These are phyloP conservation scores for Tetragonisca angustula DNA, from an alignment of 2,888 invertebrate genomes.

Conservation along the genomic window DNA sequence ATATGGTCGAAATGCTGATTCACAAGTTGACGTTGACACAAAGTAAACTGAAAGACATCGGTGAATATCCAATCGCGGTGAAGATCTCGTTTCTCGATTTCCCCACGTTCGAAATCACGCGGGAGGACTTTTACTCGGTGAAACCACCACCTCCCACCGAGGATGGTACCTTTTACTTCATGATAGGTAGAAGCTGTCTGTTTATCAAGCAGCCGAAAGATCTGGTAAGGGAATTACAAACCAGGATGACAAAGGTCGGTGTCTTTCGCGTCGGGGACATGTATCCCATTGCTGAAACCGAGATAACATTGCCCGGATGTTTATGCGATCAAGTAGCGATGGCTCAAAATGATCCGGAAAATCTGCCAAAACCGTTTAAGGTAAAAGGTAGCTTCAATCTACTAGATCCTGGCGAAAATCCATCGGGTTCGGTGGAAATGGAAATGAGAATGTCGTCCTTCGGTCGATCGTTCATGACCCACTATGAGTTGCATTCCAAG, in stretches of 20 bases:
- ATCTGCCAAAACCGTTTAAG: constrained; percentile 77
- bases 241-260: constrained; percentile 75
- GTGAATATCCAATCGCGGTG: constrained; percentile 71
- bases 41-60: constrained; percentile 73
- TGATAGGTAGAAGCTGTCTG: constrained; percentile 77
- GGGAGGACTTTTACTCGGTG: constrained; percentile 73
- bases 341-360: constrained; percentile 76
- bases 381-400: constrained; percentile 74
- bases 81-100: constrained; percentile 80
- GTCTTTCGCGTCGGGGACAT: constrained; percentile 79
- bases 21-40: constrained; percentile 74
- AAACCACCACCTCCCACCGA: constrained; percentile 57
- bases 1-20: constrained; percentile 77
- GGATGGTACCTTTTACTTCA: constrained; percentile 72
- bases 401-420: constrained; percentile 78
- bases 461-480: constrained; percentile 75
- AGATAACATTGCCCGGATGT: constrained; percentile 77
- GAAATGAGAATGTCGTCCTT: constrained; percentile 75
- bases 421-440: constrained; percentile 75
- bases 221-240: constrained; percentile 75
- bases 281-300: constrained; percentile 79
- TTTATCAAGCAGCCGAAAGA: constrained; percentile 78
- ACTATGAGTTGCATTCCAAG: constrained; percentile 74
- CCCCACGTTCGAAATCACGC: constrained; percentile 78
- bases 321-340: constrained; percentile 81